Base-by-base conservation (phyloP, 2,797 vertebrate species). In the Lagodon rhomboides region DNA sequence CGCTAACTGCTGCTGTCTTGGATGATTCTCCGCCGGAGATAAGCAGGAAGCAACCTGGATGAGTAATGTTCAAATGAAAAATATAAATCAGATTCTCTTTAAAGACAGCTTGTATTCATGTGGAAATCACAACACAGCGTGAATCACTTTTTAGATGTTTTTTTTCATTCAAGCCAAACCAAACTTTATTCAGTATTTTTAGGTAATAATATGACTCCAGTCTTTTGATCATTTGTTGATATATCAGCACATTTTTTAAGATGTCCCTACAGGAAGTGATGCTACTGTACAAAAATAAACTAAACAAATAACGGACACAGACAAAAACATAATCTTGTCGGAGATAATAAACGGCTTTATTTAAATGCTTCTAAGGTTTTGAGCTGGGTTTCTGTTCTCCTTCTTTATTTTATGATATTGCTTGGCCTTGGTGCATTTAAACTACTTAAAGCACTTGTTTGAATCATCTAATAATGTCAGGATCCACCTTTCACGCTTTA, bases 1-100 rank as follows among this genome's bases (percentile, higher is more conserved):
- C 54, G 75, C n/a, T 46, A 77, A 55, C 60, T 18, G 80, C 79
- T 77, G 76, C 85, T 70, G 85, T 85, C 77, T 65, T 51, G 68
- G 58, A 68, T 16, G 68, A 69, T 76, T 44, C 77, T 77, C 34
- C 55, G 5, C 27, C 10, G 1, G 12, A 77, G 73, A 79, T 66
- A 59, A 81, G 15, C 58, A 61, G 80, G 53, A 67, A 13, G 23
- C 41, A 55, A 46, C 47, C 22, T 15, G 5, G 25, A 72, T 25
- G 50, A 80, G 55, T 1, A 25, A 60, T n/a, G 43, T 30, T 64
- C 47, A 22, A 4, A 3, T n/a, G 8, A 18, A 61, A 64, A 62
- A 20, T 49, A 12, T 34, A 58, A 0, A 0, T 34, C 13, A 61
- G 56, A 63, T 11, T 11, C 47, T 50, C 47, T n/a, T n/a, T 8